Evolutionary conservation across 2,888 invertebrate species (phyloP).

Genomic region (Lepidonotus clava): DNA sequence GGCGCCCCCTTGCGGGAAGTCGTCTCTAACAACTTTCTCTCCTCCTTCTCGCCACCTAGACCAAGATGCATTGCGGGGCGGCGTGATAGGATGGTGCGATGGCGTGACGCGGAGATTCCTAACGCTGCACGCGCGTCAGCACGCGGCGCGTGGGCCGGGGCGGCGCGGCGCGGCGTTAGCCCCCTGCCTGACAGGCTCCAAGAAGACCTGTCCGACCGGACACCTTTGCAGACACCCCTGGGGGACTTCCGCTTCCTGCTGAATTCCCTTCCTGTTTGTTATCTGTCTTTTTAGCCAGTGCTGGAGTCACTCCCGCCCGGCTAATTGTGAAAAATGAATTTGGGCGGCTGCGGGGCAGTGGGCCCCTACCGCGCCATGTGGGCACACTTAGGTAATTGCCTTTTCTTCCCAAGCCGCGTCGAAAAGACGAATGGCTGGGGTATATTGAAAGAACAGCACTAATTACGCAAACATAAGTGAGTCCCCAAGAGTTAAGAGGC

Average conservation of each 20-base stretch:
- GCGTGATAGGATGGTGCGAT: constrained; percentile 1
- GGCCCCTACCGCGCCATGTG: background rate
- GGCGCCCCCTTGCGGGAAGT: background rate
- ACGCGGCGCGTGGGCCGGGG: background rate
- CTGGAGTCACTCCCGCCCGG: background rate
- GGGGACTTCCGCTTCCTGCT: constrained; percentile 2
- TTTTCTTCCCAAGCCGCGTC: background rate
- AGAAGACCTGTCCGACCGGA: background rate
- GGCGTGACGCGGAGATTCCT: constrained; percentile 29
- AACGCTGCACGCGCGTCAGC: constrained; percentile 4
- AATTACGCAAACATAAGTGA: constrained; percentile 6
- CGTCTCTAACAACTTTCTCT: constrained; percentile 33
- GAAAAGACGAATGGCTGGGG: constrained; percentile 17
- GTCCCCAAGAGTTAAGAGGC: constrained; percentile 4
- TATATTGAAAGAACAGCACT: constrained; percentile 49
- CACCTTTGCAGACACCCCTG: constrained; percentile 39
- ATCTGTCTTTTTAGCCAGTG: constrained; percentile 20
- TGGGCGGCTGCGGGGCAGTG: background rate
- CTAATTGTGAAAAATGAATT: constrained; percentile 53
- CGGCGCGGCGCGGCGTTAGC: background rate
- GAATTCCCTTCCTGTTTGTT: constrained; percentile 41
- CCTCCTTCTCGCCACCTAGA: background rate
- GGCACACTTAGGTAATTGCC: constrained; percentile 46
- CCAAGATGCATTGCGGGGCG: constrained; percentile 40
- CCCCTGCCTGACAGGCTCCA: background rate